phyloP scores from a whole-genome alignment of 2,888 invertebrate species.

The Agonopterix heracliana region DNA sequence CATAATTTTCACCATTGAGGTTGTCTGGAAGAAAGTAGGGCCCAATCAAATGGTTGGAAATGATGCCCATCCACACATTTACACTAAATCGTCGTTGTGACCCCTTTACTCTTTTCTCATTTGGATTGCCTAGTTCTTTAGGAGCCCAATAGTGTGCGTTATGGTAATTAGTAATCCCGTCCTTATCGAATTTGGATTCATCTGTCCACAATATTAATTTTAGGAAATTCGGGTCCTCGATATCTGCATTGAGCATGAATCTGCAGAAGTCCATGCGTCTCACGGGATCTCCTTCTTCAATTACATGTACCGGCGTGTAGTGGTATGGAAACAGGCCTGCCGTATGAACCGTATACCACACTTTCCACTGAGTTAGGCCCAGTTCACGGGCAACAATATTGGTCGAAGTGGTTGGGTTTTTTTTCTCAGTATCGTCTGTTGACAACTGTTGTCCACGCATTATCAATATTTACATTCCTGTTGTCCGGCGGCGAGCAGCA shows the following conservation, averaged over 20 bases:
- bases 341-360: neutral
- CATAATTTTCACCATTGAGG: neutral
- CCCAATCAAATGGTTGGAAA: neutral
- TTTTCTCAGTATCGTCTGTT: too few species aligned
- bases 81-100: constrained; percentile 12
- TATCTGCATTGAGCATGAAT: constrained; percentile 2
- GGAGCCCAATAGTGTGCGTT: constrained; percentile 16
- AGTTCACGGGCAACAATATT: neutral
- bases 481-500: too few species aligned
- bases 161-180: constrained; percentile 18
- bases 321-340: neutral
- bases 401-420: neutral
- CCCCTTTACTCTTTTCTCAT: constrained; percentile 9
- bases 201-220: constrained; percentile 17
- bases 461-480: too few species aligned
- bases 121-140: constrained; percentile 9
- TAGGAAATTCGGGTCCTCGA: constrained; percentile 7
- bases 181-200: constrained; percentile 18
- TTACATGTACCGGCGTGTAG: neutral
- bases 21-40: neutral
- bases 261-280: constrained; percentile 2
- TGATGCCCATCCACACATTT: constrained; percentile 12
- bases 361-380: neutral
- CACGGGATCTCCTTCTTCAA: constrained; percentile 1
- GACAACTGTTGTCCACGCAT: too few species aligned